Evolutionary conservation across 2,888 invertebrate species (phyloP), one percentile per base, ranked within the genome.

Genomic region (Abscondita cerata): DNA sequence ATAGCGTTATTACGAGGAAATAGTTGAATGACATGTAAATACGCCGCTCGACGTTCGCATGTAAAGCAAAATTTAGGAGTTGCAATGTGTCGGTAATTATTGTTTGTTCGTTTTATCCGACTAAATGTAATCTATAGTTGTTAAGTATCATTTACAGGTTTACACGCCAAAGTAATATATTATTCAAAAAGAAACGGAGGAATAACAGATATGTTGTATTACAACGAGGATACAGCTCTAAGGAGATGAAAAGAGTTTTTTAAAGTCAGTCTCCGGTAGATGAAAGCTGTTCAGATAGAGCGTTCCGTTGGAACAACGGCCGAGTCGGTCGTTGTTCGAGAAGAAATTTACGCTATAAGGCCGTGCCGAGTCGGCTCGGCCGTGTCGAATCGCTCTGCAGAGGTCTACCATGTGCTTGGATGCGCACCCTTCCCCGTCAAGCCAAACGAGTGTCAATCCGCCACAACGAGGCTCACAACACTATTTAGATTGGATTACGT

Each of bases 171-270:
- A 47, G 62, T 53, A 56, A 65, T 65, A 65, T 66, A 62, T 66
- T 72, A 73, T 73, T 71, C 69, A 74, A 73, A 73, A 73, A 62
- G 73, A 74, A 72, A 73, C 73, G 75, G 75, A 76, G 76, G 74
- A 76, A 78, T 78, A 78, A 78, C 76, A 76, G 76, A 78, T 78
- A 77, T 73, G 77, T 78, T 78, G 77, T 78, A 78, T 76, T 78
- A 78, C 78, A 78, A 75, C 73, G 73, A 73, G 74, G 70, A 76
- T 75, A 76, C 65, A 68, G 66, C 64, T 67, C 68, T 69, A 69
- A 70, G 68, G 69, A 70, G 77, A 78, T 77, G 77, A 77, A 77
- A 77, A 77, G 76, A 75, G 73, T 76, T 77, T 77, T 77, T 78
- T 75, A 72, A 76, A 72, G 77, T 78, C 76, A 72, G 71, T 72